Conservation (phyloP, 2,888 invertebrate genomes). For the Cremastinae sp. region DNA sequence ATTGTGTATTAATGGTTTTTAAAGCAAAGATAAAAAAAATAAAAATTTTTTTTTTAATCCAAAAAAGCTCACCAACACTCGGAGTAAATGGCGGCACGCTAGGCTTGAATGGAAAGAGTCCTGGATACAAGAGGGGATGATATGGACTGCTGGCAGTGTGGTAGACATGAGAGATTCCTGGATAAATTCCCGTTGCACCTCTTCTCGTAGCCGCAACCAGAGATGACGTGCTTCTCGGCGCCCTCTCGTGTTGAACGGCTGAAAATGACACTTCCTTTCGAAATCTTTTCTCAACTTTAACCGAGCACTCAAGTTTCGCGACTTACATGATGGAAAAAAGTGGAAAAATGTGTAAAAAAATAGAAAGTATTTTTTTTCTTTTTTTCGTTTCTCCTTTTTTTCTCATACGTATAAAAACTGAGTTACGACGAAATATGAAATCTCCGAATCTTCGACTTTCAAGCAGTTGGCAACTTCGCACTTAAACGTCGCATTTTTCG, state of each 20-base stretch:
- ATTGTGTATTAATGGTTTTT: too few species aligned
- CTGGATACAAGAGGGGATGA: constrained; percentile 77
- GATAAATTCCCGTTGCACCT: constrained; percentile 76
- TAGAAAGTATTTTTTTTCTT: not conserved
- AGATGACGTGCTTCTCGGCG: constrained; percentile 84
- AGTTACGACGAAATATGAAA: too few species aligned
- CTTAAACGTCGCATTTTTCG: too few species aligned
- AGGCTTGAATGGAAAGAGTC: constrained; percentile 77
- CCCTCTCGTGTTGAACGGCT: constrained; percentile 96
- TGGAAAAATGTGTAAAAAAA: too few species aligned
- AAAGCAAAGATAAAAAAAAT: not conserved
- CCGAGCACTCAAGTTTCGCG: constrained; percentile 36
- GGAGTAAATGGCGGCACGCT: constrained; percentile 72
- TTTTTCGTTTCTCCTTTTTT: too few species aligned
- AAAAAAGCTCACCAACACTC: constrained; percentile 70
- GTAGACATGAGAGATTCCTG: constrained; percentile 77
- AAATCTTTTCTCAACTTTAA: constrained; percentile 56
- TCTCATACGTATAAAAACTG: too few species aligned
- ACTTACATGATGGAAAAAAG: not conserved
- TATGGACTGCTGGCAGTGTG: constrained; percentile 75
- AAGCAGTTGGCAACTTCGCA: too few species aligned
- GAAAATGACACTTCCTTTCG: constrained; percentile 72
- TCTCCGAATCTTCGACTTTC: too few species aligned
- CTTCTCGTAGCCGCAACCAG: constrained; percentile 80
- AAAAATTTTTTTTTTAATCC: not conserved